Evolutionary conservation across 2,888 invertebrate genomes (phyloP).

Genomic region (Thelaira solivaga): DNA sequence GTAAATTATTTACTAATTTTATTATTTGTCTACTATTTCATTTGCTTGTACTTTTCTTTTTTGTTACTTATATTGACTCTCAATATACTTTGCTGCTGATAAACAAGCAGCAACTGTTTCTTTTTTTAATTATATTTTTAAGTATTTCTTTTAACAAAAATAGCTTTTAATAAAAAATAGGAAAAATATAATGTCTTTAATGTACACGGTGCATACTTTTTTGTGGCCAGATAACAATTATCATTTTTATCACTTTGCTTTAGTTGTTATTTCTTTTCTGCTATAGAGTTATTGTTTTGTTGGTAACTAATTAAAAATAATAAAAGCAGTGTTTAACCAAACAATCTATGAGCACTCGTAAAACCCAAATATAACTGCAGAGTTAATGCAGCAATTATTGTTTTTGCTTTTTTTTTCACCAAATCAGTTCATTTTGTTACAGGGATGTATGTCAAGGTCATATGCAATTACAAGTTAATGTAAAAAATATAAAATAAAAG

Average conservation of each 20-base stretch:
- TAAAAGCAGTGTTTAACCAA: conserved; percentile 16
- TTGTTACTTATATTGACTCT: not conserved
- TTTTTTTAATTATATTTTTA: not conserved
- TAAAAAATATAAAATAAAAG: too few species aligned
- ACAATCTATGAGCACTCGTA: too few species aligned
- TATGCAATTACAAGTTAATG: not conserved
- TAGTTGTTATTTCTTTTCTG: conserved; percentile 30
- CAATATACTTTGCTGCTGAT: not conserved
- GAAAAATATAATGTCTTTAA: not conserved
- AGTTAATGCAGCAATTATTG: not conserved
- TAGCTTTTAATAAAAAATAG: too few species aligned
- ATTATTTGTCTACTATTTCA: not conserved
- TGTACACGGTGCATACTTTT: not conserved
- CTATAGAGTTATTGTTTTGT: conserved; percentile 26
- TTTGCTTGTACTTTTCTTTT: not conserved
- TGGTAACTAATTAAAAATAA: conserved; percentile 47
- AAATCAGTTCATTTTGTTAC: not conserved
- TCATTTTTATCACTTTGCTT: conserved; percentile 38
- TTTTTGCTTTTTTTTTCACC: not conserved
- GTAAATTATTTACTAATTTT: conserved; percentile 8
- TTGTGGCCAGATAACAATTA: conserved; percentile 43
- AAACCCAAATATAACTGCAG: too few species aligned
- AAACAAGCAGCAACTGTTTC: too few species aligned
- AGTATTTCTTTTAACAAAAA: not conserved
- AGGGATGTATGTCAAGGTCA: conserved; percentile 13